These are phyloP conservation scores for Grallaria varia DNA, from an alignment of 2,113 vertebrate genomes.

Conservation along the genomic window DNA sequence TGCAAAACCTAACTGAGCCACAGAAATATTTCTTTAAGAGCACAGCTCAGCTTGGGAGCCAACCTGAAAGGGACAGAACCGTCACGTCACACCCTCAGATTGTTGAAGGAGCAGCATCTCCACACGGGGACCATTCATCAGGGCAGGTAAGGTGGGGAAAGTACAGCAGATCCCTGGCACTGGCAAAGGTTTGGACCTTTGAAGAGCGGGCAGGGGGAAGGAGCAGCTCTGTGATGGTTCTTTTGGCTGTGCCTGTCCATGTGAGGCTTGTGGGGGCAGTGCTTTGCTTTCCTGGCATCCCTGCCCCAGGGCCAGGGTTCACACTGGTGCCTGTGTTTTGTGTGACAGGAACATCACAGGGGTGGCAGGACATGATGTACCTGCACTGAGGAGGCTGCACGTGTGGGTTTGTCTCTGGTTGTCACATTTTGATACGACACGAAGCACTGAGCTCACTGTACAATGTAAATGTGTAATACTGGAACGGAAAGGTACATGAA, in stretches of 20 bases:
- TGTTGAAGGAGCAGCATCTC: no score
- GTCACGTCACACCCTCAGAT: background rate
- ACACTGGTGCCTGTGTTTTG: background rate
- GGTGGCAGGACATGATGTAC: background rate
- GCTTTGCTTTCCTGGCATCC: background rate
- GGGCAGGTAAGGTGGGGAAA: background rate
- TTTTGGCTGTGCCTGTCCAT: fast-evolving
- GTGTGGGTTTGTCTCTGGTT: fast-evolving
- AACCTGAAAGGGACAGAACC: background rate
- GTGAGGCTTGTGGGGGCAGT: no score
- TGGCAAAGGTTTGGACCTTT: background rate
- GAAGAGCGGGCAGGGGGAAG: background rate
- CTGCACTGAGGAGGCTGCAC: background rate
- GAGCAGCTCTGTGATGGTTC: background rate
- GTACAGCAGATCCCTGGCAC: background rate
- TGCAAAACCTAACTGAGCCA: background rate
- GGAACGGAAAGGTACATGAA: background rate
- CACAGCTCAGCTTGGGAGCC: background rate
- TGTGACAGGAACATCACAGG: background rate
- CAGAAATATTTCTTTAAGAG: background rate
- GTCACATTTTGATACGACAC: background rate
- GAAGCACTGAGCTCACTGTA: background rate
- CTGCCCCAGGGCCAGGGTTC: background rate
- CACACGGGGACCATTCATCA: background rate
- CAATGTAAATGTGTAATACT: background rate